Evolutionary conservation across 2,888 invertebrate species (phyloP).

Genomic region (Acheta domesticus): DNA sequence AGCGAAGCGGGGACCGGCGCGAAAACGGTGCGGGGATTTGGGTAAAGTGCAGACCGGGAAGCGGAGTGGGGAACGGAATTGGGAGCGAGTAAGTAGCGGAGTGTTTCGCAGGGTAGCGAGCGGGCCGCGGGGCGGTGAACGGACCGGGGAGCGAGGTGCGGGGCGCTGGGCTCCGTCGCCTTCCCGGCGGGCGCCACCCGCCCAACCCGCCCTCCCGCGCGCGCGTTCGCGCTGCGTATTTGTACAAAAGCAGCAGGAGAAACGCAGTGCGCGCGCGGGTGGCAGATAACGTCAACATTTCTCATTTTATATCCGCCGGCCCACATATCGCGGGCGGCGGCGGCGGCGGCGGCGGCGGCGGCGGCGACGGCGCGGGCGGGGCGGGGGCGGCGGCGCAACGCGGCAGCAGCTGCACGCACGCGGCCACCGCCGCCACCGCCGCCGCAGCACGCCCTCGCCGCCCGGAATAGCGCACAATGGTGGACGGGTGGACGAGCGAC

Average conservation of each 20-base stretch:
- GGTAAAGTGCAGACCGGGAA: no score
- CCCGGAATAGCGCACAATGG: background rate
- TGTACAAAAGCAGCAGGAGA: background rate
- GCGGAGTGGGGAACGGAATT: no score
- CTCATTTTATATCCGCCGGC: background rate
- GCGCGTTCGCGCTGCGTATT: conserved; percentile 18
- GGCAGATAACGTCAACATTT: background rate
- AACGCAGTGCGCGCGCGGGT: background rate
- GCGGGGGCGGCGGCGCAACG: background rate
- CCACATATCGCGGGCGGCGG: background rate
- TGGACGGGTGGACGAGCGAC: background rate
- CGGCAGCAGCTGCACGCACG: background rate
- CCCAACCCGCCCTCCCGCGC: background rate
- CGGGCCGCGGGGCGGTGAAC: no score
- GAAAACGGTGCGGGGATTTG: no score
- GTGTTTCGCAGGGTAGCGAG: no score
- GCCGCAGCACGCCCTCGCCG: background rate
- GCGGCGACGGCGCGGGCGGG: background rate
- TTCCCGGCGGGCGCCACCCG: no score
- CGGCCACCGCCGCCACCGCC: background rate
- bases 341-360: background rate
- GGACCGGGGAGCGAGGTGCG: no score
- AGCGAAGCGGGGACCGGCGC: no score
- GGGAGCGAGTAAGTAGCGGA: no score
- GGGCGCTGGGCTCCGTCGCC: no score